Percentiles rank a stretch among this genome's conserved stretches.
Evolutionary conservation across 2,113 vertebrate genomes (phyloP).

Genomic region (Lucifuga dentata): DNA sequence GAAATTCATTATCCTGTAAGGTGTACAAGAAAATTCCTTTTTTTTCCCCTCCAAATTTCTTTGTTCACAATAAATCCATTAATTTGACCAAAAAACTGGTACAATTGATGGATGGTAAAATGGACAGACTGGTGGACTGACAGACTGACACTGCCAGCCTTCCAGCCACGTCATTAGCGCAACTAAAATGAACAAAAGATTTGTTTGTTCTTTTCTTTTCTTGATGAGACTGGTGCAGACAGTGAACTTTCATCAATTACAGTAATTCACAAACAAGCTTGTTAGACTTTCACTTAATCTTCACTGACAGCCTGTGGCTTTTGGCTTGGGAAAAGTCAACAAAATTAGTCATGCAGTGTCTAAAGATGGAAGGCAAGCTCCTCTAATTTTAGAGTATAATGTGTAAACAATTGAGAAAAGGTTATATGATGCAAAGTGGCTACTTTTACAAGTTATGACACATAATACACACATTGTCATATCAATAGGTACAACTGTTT

Average conservation of each 20-base stretch:
- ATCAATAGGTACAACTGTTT: no score
- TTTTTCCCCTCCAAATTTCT: no score
- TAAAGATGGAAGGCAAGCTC: conserved; percentile 21
- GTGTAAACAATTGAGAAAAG: conserved; percentile 21
- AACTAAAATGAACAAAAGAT: no score
- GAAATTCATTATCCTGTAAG: no score
- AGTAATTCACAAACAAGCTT: conserved; percentile 53
- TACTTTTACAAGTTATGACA: neutral
- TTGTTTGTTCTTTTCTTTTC: no score
- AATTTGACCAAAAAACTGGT: no score
- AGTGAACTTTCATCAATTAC: conserved; percentile 71
- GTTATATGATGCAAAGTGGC: conserved; percentile 1
- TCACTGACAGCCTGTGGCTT: conserved; percentile 51
- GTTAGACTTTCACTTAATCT: conserved; percentile 56
- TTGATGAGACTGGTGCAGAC: conserved; percentile 63
- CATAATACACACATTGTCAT: neutral
- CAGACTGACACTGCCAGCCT: no score
- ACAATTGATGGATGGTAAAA: no score
- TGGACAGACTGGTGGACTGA: no score
- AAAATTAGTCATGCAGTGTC: conserved; percentile 44
- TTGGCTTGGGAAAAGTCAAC: conserved; percentile 54
- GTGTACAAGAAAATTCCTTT: no score
- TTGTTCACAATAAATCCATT: no score
- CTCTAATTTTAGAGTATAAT: conserved; percentile 4
- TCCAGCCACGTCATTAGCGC: no score